Conservation (phyloP, 2,797 vertebrate species). For the Thalassophryne amazonica region DNA sequence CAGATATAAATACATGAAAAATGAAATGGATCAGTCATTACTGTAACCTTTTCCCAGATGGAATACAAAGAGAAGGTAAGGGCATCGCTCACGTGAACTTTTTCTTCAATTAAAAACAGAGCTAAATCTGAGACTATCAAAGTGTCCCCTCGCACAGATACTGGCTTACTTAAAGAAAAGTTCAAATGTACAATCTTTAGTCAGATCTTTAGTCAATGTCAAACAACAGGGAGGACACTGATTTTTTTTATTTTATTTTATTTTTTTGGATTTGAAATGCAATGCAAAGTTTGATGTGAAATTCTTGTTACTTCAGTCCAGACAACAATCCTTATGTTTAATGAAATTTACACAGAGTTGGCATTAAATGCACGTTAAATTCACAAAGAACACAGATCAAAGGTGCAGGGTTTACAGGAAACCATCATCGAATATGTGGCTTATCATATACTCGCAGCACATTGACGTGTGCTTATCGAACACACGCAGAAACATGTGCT, state of each 20-base stretch:
- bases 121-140: neutral
- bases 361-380: constrained; percentile 58
- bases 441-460: constrained; percentile 62
- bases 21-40: constrained; percentile 3
- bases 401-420: constrained; percentile 43
- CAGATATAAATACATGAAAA: constrained; percentile 18
- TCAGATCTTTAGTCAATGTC: neutral
- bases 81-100: neutral
- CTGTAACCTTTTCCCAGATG: constrained; percentile 1
- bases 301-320: constrained; percentile 3
- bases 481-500: constrained; percentile 42
- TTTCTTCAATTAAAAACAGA: constrained; percentile 10
- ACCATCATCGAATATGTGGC: constrained; percentile 51
- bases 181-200: constrained; percentile 4
- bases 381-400: constrained; percentile 54
- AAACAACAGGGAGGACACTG: neutral
- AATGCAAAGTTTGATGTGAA: constrained; percentile 18
- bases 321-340: constrained; percentile 56
- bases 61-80: neutral
- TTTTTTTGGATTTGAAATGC: constrained; percentile 18
- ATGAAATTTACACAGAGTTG: constrained; percentile 31
- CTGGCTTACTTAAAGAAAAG: neutral
- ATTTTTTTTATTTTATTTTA: too few relatives aligned
- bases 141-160: neutral
- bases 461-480: constrained; percentile 61